Percentiles rank a stretch among this genome's conserved stretches.
These are phyloP conservation scores for Onychomys arenicola DNA, from an alignment of 2,797 vertebrate species.

Conservation along the genomic window DNA sequence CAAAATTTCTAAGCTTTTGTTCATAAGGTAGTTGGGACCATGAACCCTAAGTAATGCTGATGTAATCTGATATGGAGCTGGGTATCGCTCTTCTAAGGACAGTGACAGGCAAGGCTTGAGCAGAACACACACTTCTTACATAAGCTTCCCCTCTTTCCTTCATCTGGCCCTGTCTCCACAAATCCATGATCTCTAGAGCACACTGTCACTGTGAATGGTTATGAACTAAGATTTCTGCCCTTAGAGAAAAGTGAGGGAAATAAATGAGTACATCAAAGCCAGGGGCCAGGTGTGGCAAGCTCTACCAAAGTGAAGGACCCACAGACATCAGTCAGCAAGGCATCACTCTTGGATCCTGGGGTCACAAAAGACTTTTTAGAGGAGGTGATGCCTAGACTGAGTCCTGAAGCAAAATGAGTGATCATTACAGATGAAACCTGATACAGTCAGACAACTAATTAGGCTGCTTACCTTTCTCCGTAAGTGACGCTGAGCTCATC, in stretches of 20 bases:
- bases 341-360: neutral
- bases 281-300: rapidly evolving
- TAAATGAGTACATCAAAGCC: neutral
- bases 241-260: neutral
- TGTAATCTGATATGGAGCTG: neutral
- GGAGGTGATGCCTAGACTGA: neutral
- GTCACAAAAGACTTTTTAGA: neutral
- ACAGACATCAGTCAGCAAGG: neutral
- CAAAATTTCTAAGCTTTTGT: neutral
- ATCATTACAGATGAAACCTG: neutral
- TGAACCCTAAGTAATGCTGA: neutral
- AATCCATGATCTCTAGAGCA: neutral
- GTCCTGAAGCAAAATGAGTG: neutral
- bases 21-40: neutral
- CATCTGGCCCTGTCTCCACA: neutral
- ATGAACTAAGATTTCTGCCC: neutral
- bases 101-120: neutral
- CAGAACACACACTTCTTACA: neutral
- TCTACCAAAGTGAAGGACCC: neutral
- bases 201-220: neutral
- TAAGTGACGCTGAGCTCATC: conserved; percentile 95
- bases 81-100: neutral
- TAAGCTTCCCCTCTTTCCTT: neutral
- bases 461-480: conserved; percentile 92
- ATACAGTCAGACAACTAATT: neutral